phyloP scores from a whole-genome alignment of 2,888 invertebrate species.

The Apodemia zela region DNA sequence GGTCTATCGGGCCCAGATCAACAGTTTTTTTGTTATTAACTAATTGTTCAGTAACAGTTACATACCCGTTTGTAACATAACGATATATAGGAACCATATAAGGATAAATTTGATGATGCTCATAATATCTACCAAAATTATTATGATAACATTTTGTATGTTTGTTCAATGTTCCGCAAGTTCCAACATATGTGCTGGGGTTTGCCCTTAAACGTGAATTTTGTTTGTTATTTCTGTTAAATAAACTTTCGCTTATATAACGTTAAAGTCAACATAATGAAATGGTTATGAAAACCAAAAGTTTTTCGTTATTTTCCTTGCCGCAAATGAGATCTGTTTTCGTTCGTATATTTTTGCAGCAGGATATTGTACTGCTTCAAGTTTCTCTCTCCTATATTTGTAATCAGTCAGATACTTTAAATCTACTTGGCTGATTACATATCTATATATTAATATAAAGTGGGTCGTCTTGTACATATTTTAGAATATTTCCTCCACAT shows the following conservation, averaged over 20 bases:
- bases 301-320: slow-evolving; percentile 11
- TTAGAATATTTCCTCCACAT: too few species aligned
- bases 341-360: not conserved
- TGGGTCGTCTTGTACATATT: too few species aligned
- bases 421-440: too few species aligned
- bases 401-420: too few species aligned
- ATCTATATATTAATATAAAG: too few species aligned
- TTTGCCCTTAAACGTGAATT: not conserved
- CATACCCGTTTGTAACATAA: too few species aligned
- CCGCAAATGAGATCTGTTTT: slow-evolving; percentile 4
- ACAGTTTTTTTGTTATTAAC: too few species aligned
- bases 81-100: not conserved
- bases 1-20: too few species aligned
- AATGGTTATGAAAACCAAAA: slow-evolving; percentile 13
- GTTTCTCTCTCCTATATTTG: too few species aligned
- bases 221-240: slow-evolving; percentile 13
- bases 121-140: not conserved
- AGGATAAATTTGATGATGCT: not conserved
- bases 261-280: slow-evolving; percentile 15
- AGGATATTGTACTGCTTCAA: too few species aligned
- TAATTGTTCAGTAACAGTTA: too few species aligned
- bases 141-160: slow-evolving; percentile 9
- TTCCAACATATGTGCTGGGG: not conserved
- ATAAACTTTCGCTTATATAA: slow-evolving; percentile 2
- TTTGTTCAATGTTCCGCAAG: slow-evolving; percentile 4